Base-by-base conservation (phyloP, 2,888 invertebrate species). In the Drosophila parthenogenetica region DNA sequence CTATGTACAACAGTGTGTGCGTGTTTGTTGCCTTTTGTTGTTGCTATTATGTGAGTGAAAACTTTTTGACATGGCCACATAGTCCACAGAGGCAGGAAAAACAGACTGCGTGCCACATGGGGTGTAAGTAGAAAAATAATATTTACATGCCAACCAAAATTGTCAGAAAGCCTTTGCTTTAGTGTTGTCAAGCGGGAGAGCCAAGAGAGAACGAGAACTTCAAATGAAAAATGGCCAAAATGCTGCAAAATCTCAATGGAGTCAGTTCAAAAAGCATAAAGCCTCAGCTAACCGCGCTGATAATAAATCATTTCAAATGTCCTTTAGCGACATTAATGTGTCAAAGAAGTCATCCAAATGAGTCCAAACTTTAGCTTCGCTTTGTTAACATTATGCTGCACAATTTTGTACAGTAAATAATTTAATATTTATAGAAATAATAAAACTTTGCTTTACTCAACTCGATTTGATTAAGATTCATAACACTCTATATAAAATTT, bases 121-220 rank as follows among this genome's bases (percentile, higher is more conserved):
- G 67, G n/a, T 50, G 70, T 39, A 72, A 79, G 82, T 68, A 69
- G 69, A 74, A 81, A 81, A 79, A 87, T 76, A 83, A 87, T 87
- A 87, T 87, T 87, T 87, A 76, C 77, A 68, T 74, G 70, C 65
- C 55, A 55, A 55, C 74, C 69, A 51, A 74, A 77, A 76, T 73
- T 66, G 73, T 54, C 63, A 62, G 57, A 73, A 62, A 66, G 78
- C 46, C 62, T 60, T 69, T 62, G 43, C 65, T 25, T 50, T 55
- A 58, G 55, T 48, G 19, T 63, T 59, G 59, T 57, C 60, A 60
- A 58, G 62, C 63, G 67, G 60, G 2, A 29, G 29, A 29, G 29
- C 62, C 19, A 35, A 42, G 37, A 61, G 75, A 17, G 29, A 25
- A 11, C 42, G 16, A 16, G 50, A 37, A 25, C 59, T 22, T 45